These are phyloP conservation scores for Oreohelix idahoensis DNA, from an alignment of 1,140 invertebrate genomes.

Conservation along the genomic window DNA sequence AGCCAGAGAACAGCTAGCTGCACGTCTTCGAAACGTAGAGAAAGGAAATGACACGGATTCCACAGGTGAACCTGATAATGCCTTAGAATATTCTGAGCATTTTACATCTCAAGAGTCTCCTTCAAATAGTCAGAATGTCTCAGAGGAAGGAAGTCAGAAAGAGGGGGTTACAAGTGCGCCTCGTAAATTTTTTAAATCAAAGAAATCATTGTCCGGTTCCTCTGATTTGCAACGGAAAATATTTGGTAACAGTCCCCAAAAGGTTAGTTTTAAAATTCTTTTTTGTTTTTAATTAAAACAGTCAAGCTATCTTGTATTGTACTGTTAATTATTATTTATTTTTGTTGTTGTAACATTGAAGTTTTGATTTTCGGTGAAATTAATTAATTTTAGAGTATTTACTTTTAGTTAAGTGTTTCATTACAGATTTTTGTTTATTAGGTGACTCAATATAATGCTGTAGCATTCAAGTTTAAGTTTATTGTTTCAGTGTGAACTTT, in stretches of 20 bases:
- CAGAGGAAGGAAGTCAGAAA: conserved; percentile 48
- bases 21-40: conserved; percentile 32
- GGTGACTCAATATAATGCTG: too few relatives aligned
- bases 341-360: too few relatives aligned
- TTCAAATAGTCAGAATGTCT: conserved; percentile 26
- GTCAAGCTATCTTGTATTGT: too few relatives aligned
- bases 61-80: conserved; percentile 42
- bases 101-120: conserved; percentile 44
- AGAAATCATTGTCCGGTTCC: conserved; percentile 47
- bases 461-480: too few relatives aligned
- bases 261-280: conserved; percentile 34
- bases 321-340: too few relatives aligned
- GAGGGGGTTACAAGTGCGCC: conserved; percentile 27
- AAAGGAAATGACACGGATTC: conserved; percentile 33
- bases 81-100: conserved; percentile 51
- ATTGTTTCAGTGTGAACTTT: too few relatives aligned
- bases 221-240: conserved; percentile 46
- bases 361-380: too few relatives aligned
- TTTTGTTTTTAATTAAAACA: too few relatives aligned
- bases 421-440: too few relatives aligned
- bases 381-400: too few relatives aligned
- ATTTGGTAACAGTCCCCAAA: conserved; percentile 51
- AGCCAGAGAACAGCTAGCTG: conserved; percentile 23
- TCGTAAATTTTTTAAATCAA: conserved; percentile 58
- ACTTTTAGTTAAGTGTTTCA: too few relatives aligned